Evolutionary conservation across 2,113 vertebrate genomes (phyloP), one percentile per base, ranked within the genome.

Genomic region (Eretmochelys imbricata): DNA sequence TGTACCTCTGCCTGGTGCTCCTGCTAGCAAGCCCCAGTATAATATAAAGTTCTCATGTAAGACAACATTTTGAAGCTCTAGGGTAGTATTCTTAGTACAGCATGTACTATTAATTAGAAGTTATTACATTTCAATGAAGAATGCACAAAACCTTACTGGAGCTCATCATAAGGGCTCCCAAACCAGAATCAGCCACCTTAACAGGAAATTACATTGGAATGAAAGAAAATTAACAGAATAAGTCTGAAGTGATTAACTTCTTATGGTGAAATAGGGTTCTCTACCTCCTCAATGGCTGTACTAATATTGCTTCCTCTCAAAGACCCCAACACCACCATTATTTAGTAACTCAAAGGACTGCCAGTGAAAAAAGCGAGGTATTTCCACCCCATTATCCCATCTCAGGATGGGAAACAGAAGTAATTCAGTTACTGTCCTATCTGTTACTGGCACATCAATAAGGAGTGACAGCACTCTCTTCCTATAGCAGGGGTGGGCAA

Each of bases 381-480:
- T 1, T 2, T 81, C 0, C n/a, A 14, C 35, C 65, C 31, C 17
- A 1, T 17, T 16, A 5, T 0, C 0, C 29, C 48, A 0, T 27
- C 46, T 1, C 69, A 7, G 24, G 57, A 13, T 6, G 5, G 6
- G 19, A 5, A 78, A 11, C 84, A 2, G 8, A 62, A 5, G 53
- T 54, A 54, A 54, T 16, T 22, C 10, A 1, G 2, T 22, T 16
- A 2, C 29, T 14, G 1, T 69, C 9, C 3, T 84, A 22, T 2
- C 38, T 1, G 20, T 20, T 22, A 20, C n/a, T 38, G 17, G 19
- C 65, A 54, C 31, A 24, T 46, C 42, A 48, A 24, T 24, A 25
- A 78, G 24, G n/a, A 75, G n/a, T 10, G 35, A 14, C 24, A 46
- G 75, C 25, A 27, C 25, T 48, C 75, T 46, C 75, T 48, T 29